Base-by-base conservation (phyloP, 2,113 vertebrate genomes). In the Oncorhynchus masou region DNA sequence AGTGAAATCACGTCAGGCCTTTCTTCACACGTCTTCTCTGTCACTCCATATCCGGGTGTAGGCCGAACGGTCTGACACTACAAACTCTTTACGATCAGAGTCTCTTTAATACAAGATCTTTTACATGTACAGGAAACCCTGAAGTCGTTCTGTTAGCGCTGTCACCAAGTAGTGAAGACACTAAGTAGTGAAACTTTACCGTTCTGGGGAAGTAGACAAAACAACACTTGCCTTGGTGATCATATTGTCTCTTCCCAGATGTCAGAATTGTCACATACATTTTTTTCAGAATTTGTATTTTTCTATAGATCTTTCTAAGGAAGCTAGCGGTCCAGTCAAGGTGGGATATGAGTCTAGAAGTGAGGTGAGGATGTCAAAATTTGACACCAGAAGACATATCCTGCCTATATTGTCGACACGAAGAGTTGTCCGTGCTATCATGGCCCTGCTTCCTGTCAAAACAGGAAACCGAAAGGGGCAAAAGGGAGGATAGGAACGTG, bases 391-490 rank as follows among this genome's bases (percentile, higher is more conserved):
- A 54, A 67, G 12, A 19, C 65, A 67, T 22, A 29, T 27, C 16
- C 11, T 5, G 22, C 65, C 7, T 6, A 15, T 29, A 24, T 65
- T 13, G 24, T 67, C 9, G 27, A 25, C 22, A 15, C 22, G 13
- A 20, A 45, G 59, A 8, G 51, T 59, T 73, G 19, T 34, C 49
- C 20, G 51, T 76, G 25, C 67, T 49, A 75, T 80, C 60, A 67
- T 57, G 69, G 29, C 39, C 49, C 20, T 72, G 51, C 68, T 74
- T 76, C 75, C 78, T 79, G 78, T 83, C 62, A 83, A 81, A 85
- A 85, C 84, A 85, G 84, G 84, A 85, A 81, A 76, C 70, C 70
- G 71, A 78, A 74, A 73, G 51, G 34, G 75, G 49, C 66, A 73
- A 68, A 65, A 60, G 68, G 74, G 57, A 68, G 76, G 76, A 72